A percentile compares a stretch with the other conserved stretches of the same genome.
These are phyloP conservation scores for Cheilosia soror DNA, from an alignment of 2,888 invertebrate species.

Conservation along the genomic window DNA sequence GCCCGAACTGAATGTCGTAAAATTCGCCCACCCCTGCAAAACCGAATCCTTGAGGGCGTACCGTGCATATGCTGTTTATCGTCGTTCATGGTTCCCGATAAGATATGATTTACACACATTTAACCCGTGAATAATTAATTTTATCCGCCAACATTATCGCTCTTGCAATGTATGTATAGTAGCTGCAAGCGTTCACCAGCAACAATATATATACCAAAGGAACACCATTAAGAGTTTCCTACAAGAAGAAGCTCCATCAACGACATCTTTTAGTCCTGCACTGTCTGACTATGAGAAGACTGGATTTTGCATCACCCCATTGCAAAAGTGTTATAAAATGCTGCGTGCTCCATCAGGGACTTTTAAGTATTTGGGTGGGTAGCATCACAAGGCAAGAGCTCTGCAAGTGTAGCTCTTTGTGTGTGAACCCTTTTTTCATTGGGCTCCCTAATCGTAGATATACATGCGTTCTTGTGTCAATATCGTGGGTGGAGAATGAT, in stretches of 20 bases:
- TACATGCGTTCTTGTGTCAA: conserved; percentile 47
- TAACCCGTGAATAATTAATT: conserved; percentile 76
- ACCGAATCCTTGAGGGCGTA: conserved; percentile 34
- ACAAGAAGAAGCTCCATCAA: conserved; percentile 28
- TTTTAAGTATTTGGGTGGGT: conserved; percentile 19
- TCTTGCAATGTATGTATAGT: conserved; percentile 44
- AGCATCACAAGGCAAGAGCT: neutral
- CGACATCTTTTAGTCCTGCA: conserved; percentile 1
- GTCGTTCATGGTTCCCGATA: conserved; percentile 64
- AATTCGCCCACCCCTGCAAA: neutral
- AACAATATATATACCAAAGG: conserved; percentile 34
- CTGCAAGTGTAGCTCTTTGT: neutral
- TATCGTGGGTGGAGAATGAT: conserved; percentile 1
- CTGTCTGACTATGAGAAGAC: conserved; percentile 34
- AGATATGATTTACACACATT: conserved; percentile 76
- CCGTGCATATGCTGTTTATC: conserved; percentile 67
- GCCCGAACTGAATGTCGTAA: neutral
- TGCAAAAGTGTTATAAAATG: conserved; percentile 40
- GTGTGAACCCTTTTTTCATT: conserved; percentile 9
- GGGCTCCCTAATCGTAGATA: conserved; percentile 27
- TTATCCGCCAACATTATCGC: conserved; percentile 73
- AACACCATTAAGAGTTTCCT: conserved; percentile 47
- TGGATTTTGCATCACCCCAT: conserved; percentile 21
- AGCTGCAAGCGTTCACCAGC: conserved; percentile 61
- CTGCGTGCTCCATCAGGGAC: conserved; percentile 44